Evolutionary conservation across 1,140 invertebrate genomes (phyloP), one percentile per base, ranked within the genome.

Genomic region (Colletes gigas): DNA sequence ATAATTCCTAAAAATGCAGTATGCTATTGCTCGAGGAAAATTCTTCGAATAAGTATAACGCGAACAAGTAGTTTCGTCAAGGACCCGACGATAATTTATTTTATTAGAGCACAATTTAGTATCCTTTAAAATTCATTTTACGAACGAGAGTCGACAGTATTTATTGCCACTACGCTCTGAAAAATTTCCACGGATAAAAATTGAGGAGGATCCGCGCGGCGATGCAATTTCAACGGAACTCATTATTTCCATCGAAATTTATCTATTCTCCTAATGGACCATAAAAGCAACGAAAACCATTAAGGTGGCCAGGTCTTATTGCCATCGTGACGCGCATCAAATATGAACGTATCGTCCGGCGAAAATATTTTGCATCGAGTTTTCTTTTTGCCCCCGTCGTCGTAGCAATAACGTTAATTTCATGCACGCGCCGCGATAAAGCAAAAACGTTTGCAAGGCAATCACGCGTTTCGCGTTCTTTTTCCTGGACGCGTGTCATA

Each of bases 381-480:
- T 41, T 55, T 55, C 21, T 15, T 30, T n/a, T 21, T n/a, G 39
- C 3, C 21, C 9, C 8, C 0, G n/a, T 19, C 54, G 75, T 67
- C 50, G 73, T 67, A 41, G 52, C 59, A 59, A 82, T 68, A 72
- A 78, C 59, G 63, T 77, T 83, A 72, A 83, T 78, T 82, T 39
- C 12, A 17, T 14, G 57, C 59, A 60, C 9, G 52, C n/a, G 17
- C 4, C 2, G 19, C n/a, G 39, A 47, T 77, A 47, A 71, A 69
- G 72, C 59, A 3, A n/a, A 9, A 47, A 19, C 12, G 12, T 54
- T 63, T 47, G 47, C 47, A 12, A 68, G 62, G 72, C 68, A 72
- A 68, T 73, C 41, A 55, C 54, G 72, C 39, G 15, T 55, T 82
- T 78, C 69, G 14, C 52, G 72, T 57, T 83, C 57, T 47, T 67